phyloP scores from a whole-genome alignment of 2,888 invertebrate species.

The Himalopsyche anomala region DNA sequence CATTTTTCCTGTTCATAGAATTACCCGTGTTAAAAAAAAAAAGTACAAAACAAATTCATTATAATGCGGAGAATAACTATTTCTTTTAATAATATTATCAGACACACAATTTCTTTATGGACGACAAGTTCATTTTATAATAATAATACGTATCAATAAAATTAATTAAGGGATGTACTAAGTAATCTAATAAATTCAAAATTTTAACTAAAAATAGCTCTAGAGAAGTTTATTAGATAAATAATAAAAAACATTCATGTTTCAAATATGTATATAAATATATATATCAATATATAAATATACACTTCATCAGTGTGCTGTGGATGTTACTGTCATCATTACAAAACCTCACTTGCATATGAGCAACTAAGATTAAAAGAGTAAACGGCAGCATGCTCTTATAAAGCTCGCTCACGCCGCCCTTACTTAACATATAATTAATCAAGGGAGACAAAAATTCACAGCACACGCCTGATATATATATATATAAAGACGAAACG shows the following conservation, averaged over 20 bases:
- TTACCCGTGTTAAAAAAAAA: neutral
- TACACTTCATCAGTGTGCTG: too few relatives aligned
- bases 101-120: constrained; percentile 26
- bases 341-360: too few relatives aligned
- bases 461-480: too few relatives aligned
- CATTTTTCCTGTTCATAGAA: neutral
- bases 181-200: constrained; percentile 19
- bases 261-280: neutral
- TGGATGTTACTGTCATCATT: too few relatives aligned
- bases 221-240: constrained; percentile 23
- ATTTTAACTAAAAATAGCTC: constrained; percentile 16
- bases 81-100: constrained; percentile 20
- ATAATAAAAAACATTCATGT: neutral
- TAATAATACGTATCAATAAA: too few relatives aligned
- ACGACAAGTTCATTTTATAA: constrained; percentile 19
- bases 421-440: too few relatives aligned
- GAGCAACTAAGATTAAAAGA: too few relatives aligned
- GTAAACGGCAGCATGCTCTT: too few relatives aligned
- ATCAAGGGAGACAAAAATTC: too few relatives aligned
- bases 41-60: constrained; percentile 5
- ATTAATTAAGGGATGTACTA: too few relatives aligned
- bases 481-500: neutral
- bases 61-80: neutral
- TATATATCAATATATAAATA: too few relatives aligned
- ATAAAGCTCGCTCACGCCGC: too few relatives aligned